Evolutionary conservation across 2,888 invertebrate genomes (phyloP), one percentile per base, ranked within the genome.

Genomic region (Rhagophthalmus giganteus): DNA sequence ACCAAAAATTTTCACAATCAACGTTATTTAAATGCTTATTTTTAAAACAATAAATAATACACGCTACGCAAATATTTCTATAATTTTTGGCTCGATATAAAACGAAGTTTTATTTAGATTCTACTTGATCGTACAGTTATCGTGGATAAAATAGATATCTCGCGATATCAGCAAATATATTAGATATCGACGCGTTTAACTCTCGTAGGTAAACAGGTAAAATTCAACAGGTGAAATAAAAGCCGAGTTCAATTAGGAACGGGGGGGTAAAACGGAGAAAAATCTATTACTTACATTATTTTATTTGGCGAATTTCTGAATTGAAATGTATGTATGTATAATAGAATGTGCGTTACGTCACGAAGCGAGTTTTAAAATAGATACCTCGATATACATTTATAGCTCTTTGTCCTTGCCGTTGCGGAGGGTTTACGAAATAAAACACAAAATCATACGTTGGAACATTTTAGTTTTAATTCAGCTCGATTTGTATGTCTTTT

Each of bases 111-210:
- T 46, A 25, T 37, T 20, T 38, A 9, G 25, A 49, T 27, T 41
- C 27, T 39, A 39, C 39, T 32, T 31, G 31, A 41, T 35, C 25
- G 39, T 30, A 27, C 34, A 16, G 27, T 31, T 44, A 50, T 44
- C 44, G 38, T 32, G 38, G 38, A 31, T 30, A 30, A n/a, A 28
- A 38, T 46, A 46, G 15, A 37, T 38, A 35, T 6, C 38, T 24
- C 30, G 11, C 25, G 38, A 16, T 50, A 50, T 44, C 50, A 39
- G 50, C 27, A 50, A 50, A 50, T 39, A 50, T 38, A n/a, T n/a
- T n/a, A 24, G 49, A 50, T 44, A 50, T 44, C 38, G 15, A 39
- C 38, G 27, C 26, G 44, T 50, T 31, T 44, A 50, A 50, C 34
- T 50, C 38, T 39, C 25, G 38, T 38, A 45, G 37, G 50, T 33